A percentile compares a stretch with the other conserved stretches of the same genome.
Conservation (phyloP, 1,140 invertebrate species). For the Gonatopus flavifemur region DNA sequence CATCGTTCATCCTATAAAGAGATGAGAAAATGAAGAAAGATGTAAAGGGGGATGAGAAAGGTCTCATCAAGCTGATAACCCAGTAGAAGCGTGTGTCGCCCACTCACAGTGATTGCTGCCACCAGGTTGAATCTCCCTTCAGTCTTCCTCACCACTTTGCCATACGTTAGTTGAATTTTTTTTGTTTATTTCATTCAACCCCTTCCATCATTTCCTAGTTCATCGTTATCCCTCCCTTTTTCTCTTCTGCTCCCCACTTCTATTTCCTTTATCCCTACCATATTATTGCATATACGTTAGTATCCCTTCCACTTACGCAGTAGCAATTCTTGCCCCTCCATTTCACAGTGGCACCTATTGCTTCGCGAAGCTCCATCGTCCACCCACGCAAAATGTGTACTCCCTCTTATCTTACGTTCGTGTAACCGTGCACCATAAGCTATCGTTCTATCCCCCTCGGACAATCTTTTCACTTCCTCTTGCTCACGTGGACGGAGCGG, state of each 20-base stretch:
- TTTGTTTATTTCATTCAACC: slow-evolving; percentile 1
- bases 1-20: slow-evolving; percentile 7
- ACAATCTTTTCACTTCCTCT: slow-evolving; percentile 6
- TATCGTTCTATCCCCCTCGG: slow-evolving; percentile 1
- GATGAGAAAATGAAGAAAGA: neutral
- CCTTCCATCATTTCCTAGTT: slow-evolving; percentile 13
- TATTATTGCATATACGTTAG: neutral
- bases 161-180: too few species aligned
- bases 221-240: slow-evolving; percentile 28
- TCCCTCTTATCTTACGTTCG: too few species aligned
- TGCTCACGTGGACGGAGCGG: too few species aligned
- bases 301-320: slow-evolving; percentile 22
- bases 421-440: too few species aligned
- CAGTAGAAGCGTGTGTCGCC: slow-evolving; percentile 49
- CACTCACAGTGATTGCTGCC: slow-evolving; percentile 50
- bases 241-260: slow-evolving; percentile 11
- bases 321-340: slow-evolving; percentile 25
- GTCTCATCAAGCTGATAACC: slow-evolving; percentile 41
- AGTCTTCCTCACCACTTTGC: slow-evolving; percentile 9
- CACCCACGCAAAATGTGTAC: slow-evolving; percentile 20
- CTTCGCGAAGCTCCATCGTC: slow-evolving; percentile 24
- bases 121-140: slow-evolving; percentile 33
- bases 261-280: neutral
- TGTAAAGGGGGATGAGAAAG: slow-evolving; percentile 2
- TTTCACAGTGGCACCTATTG: slow-evolving; percentile 26